phyloP scores from a whole-genome alignment of 2,797 vertebrate genomes.

The Sebastes oblongus region DNA sequence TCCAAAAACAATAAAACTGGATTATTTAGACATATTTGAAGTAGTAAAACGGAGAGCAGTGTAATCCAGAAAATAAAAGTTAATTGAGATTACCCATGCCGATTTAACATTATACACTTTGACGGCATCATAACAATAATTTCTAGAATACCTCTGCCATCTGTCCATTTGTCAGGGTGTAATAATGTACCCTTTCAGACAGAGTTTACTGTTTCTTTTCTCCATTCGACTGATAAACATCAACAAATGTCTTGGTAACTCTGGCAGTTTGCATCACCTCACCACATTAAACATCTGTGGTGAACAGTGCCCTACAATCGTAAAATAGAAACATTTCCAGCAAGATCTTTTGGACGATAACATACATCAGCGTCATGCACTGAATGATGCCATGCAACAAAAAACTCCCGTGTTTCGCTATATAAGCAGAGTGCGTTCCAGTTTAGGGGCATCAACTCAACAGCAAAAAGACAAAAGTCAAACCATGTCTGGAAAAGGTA shows the following conservation, averaged over 20 bases:
- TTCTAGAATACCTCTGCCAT: neutral
- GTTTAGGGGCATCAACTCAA: neutral
- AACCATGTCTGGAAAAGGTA: conserved; percentile 67
- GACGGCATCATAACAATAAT: neutral
- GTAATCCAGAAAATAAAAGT: neutral
- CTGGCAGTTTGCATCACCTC: neutral
- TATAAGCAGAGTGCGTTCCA: conserved; percentile 33
- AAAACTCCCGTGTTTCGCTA: conserved; percentile 3
- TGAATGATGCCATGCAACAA: neutral
- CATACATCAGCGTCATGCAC: conserved; percentile 22
- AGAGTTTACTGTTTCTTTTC: neutral
- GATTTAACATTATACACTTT: neutral
- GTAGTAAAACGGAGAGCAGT: neutral
- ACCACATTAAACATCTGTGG: conserved; percentile 22
- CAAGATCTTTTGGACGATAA: conserved; percentile 9
- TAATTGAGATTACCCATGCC: neutral
- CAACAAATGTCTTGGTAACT: neutral
- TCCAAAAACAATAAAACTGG: neutral
- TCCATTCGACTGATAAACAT: neutral
- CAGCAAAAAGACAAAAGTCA: neutral
- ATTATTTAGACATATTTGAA: neutral
- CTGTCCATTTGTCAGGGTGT: neutral
- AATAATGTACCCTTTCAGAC: too few relatives aligned
- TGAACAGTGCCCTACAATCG: neutral
- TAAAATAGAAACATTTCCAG: conserved; percentile 15